A percentile compares a stretch with the other conserved stretches of the same genome.
phyloP scores from a whole-genome alignment of 2,888 invertebrate genomes.

The Caradrina kadenii region DNA sequence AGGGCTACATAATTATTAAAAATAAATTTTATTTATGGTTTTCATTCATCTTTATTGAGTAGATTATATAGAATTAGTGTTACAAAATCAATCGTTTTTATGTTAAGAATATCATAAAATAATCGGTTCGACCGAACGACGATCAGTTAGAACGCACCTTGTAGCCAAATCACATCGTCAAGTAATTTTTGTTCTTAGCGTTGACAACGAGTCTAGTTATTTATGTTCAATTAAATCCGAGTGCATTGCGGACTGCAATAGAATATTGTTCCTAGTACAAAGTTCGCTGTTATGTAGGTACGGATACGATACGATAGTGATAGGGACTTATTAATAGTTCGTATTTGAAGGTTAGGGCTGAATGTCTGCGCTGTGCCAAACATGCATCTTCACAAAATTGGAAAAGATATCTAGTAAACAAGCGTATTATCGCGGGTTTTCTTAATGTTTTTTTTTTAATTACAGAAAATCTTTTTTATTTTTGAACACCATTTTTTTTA shows the following conservation, averaged over 20 bases:
- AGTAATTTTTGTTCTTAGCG: slow-evolving; percentile 26
- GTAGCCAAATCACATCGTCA: slow-evolving; percentile 20
- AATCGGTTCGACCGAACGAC: slow-evolving; percentile 22
- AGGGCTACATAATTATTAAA: no score
- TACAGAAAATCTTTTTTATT: no score
- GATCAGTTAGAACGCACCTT: slow-evolving; percentile 24
- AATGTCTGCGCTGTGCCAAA: slow-evolving; percentile 70
- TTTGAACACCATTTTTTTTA: no score
- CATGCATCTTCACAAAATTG: slow-evolving; percentile 51
- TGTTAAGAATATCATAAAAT: neutral
- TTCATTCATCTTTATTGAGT: no score
- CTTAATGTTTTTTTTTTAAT: neutral
- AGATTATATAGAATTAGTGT: neutral
- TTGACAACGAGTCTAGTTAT: slow-evolving; percentile 40
- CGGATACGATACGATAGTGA: slow-evolving; percentile 71
- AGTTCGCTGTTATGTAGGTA: slow-evolving; percentile 76
- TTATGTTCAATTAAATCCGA: slow-evolving; percentile 69
- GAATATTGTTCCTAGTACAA: slow-evolving; percentile 78
- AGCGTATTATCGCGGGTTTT: slow-evolving; percentile 16
- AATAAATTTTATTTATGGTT: no score
- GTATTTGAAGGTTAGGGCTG: slow-evolving; percentile 83
- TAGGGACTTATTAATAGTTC: slow-evolving; percentile 82
- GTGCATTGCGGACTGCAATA: slow-evolving; percentile 65
- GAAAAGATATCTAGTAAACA: slow-evolving; percentile 29
- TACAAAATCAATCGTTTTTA: neutral